phyloP scores from a whole-genome alignment of 2,797 vertebrate genomes.

The Myotis findleyi region DNA sequence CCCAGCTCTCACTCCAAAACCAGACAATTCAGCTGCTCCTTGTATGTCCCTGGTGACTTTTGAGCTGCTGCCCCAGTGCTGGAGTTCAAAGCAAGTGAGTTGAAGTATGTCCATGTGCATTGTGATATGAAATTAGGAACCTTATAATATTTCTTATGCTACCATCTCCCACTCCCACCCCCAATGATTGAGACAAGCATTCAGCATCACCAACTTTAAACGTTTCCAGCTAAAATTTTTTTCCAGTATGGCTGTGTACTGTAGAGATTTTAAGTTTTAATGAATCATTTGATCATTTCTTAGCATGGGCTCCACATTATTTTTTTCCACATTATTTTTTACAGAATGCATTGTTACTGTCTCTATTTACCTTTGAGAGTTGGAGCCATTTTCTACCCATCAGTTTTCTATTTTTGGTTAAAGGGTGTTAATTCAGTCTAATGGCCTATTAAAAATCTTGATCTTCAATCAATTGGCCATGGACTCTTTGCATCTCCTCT shows the following conservation, averaged over 20 bases:
- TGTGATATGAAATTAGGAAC: not conserved
- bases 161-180: not conserved
- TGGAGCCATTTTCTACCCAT: not conserved
- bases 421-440: not conserved
- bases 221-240: not conserved
- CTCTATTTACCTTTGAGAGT: not conserved
- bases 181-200: not conserved
- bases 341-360: not conserved
- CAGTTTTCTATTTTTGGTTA: not conserved
- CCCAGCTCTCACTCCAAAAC: no score
- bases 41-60: not conserved
- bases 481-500: not conserved
- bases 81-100: not conserved
- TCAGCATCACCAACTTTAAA: not conserved
- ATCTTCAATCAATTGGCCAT: not conserved
- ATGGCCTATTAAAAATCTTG: not conserved
- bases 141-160: not conserved
- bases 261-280: not conserved
- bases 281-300: not conserved
- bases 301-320: not conserved
- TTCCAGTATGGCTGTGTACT: not conserved
- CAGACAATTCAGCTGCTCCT: not conserved
- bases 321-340: conserved; percentile 1
- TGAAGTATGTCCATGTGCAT: not conserved
- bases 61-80: not conserved